Conservation (phyloP, 2,888 invertebrate genomes). For the Spicauda simplicius region DNA sequence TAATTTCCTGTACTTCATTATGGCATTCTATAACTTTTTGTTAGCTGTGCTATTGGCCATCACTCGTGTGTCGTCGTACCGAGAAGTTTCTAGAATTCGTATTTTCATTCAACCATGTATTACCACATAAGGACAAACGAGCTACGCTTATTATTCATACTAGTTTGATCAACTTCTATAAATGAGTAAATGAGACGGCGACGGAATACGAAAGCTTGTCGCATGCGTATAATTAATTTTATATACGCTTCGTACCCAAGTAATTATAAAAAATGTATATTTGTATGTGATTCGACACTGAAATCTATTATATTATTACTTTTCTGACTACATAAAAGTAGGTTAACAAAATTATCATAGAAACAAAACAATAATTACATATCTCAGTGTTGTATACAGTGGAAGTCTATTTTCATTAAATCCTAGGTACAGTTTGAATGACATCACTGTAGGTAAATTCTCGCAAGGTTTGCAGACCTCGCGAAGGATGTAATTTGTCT, state of each 20-base stretch:
- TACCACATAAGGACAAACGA: constrained; percentile 55
- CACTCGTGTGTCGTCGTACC: constrained; percentile 50
- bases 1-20: constrained; percentile 55
- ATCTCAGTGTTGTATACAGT: no score
- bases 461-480: constrained; percentile 10
- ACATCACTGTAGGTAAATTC: constrained; percentile 37
- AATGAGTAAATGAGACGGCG: constrained; percentile 53
- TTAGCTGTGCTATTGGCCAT: constrained; percentile 49
- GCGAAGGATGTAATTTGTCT: constrained; percentile 33
- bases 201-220: constrained; percentile 48
- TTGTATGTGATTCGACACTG: not conserved
- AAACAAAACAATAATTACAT: no score
- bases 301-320: not conserved
- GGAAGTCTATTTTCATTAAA: constrained; percentile 56
- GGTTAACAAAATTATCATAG: no score
- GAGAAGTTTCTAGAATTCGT: constrained; percentile 63
- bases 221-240: constrained; percentile 10
- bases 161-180: constrained; percentile 57
- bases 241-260: not conserved
- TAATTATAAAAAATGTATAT: not conserved
- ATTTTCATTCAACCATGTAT: constrained; percentile 70
- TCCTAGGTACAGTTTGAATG: constrained; percentile 50
- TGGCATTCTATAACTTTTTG: constrained; percentile 42
- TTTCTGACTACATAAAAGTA: no score
- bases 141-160: constrained; percentile 50